phyloP scores from a whole-genome alignment of 2,113 vertebrate genomes.

The Peucedramus taeniatus region DNA sequence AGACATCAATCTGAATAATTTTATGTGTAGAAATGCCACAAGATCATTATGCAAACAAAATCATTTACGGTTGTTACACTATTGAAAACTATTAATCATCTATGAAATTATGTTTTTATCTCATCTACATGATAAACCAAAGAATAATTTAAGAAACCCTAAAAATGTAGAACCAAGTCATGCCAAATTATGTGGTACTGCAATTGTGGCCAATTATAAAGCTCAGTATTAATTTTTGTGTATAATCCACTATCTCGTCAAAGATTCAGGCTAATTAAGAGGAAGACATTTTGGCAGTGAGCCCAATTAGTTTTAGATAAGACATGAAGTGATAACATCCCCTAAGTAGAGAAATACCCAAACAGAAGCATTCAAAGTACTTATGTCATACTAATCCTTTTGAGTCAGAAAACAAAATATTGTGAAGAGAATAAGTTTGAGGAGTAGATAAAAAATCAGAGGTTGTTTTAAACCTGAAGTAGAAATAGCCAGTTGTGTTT shows the following conservation, averaged over 20 bases:
- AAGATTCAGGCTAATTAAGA: conserved; percentile 1
- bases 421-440: not conserved
- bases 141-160: not conserved
- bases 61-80: not conserved
- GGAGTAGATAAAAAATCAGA: not conserved
- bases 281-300: not conserved
- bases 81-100: not conserved
- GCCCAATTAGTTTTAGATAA: not conserved
- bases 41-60: not conserved
- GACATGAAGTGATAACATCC: not conserved
- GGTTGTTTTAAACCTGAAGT: not conserved
- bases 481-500: not conserved
- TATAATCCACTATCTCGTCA: not conserved
- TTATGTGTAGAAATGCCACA: not conserved
- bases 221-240: not conserved
- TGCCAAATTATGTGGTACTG: not conserved
- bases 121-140: not conserved
- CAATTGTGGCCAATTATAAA: not conserved
- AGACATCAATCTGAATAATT: not conserved
- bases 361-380: not conserved
- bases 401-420: not conserved
- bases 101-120: not conserved
- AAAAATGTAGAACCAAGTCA: not conserved
- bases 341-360: not conserved
- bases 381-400: not conserved